phyloP scores from a whole-genome alignment of 2,797 vertebrate genomes.

The Cuculus canorus region DNA sequence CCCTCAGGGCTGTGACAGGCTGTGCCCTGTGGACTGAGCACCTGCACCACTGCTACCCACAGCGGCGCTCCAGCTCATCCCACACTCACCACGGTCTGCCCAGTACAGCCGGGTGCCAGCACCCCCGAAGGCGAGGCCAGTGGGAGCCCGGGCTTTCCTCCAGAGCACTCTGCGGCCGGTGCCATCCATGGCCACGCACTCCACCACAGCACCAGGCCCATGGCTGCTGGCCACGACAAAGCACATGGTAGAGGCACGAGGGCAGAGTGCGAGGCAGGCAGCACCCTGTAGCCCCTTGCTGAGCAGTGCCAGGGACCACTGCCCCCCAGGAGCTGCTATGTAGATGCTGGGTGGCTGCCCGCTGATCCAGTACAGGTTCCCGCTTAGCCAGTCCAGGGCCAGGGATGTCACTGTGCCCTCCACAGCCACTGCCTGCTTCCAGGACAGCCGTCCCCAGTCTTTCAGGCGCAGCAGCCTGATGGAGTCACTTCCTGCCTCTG shows the following conservation, averaged over 20 bases:
- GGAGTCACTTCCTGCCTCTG: conserved; percentile 73
- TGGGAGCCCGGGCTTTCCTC: conserved; percentile 78
- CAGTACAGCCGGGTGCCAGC: conserved; percentile 85
- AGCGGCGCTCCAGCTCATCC: accelerated
- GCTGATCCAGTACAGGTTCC: conserved; percentile 90
- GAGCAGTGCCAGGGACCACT: conserved; percentile 76
- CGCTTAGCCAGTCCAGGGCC: conserved; percentile 90
- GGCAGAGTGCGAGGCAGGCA: conserved; percentile 82
- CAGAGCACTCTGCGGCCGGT: conserved; percentile 77
- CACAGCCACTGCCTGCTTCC: conserved; percentile 75
- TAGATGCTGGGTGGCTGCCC: conserved; percentile 72
- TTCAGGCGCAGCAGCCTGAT: conserved; percentile 80
- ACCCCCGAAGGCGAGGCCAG: conserved; percentile 80
- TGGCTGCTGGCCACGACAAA: conserved; percentile 66
- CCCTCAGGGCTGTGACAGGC: accelerated
- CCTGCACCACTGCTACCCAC: background rate
- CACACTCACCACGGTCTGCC: conserved; percentile 84
- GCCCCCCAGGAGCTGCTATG: conserved; percentile 75
- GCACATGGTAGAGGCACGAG: conserved; percentile 82
- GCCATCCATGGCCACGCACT: conserved; percentile 89
- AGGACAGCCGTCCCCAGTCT: conserved; percentile 66
- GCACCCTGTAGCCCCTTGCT: conserved; percentile 70
- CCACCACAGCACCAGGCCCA: conserved; percentile 40
- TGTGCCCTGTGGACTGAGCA: accelerated
- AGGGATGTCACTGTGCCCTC: conserved; percentile 75